Percentiles rank a stretch among this genome's conserved stretches.
phyloP scores from a whole-genome alignment of 2,888 invertebrate species.

The Yponomeuta sedellus region DNA sequence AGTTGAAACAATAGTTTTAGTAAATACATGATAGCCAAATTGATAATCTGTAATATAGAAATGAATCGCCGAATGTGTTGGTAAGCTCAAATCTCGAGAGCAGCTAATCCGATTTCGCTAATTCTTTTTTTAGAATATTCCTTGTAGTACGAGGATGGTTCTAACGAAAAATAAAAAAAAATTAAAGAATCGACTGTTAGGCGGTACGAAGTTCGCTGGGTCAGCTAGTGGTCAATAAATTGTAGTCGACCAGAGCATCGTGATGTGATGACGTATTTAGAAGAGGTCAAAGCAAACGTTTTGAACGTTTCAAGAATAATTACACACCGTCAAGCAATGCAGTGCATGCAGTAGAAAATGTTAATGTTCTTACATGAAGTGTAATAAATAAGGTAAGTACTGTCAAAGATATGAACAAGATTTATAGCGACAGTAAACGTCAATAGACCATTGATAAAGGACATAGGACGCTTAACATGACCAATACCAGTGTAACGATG shows the following conservation, averaged over 20 bases:
- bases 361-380: not conserved
- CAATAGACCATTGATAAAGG: slow-evolving; percentile 12
- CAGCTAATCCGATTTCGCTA: no score
- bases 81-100: no score
- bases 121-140: no score
- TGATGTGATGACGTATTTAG: not conserved
- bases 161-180: no score
- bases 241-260: not conserved
- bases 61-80: no score
- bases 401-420: not conserved
- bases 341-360: not conserved
- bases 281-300: not conserved
- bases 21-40: no score
- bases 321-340: not conserved
- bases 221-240: not conserved
- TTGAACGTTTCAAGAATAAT: not conserved
- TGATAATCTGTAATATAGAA: no score
- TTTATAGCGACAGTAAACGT: slow-evolving; percentile 10
- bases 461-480: slow-evolving; percentile 11
- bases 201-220: no score
- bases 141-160: no score
- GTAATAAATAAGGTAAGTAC: not conserved
- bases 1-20: no score
- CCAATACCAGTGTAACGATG: not conserved
- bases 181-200: no score